Base-by-base conservation (phyloP, 2,113 vertebrate species). In the Tachuris rubrigastra region DNA sequence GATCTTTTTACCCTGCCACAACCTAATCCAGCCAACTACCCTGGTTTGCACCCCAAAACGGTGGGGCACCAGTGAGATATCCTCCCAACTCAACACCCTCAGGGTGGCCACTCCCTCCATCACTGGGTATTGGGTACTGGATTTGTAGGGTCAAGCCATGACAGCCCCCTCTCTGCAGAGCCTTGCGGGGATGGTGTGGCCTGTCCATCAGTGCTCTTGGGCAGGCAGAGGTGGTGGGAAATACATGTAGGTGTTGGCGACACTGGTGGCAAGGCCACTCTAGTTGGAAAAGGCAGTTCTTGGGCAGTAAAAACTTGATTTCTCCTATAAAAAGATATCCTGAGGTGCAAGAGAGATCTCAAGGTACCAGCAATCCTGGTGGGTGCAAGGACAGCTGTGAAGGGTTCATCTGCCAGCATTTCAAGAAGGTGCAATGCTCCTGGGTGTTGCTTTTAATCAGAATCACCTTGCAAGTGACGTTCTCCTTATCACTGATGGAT, bases 41-140 rank as follows among this genome's bases (percentile, higher is more conserved):
- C 46, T 59, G 58, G 3, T 53, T 53, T 89, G 42, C 62, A 59
- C 10, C 39, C 33, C 75, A 35, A 93, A 81, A n/a, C 8, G 4
- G 4, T 28, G 37, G 19, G 7, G 30, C 3, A 73, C 5, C 37
- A 37, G 23, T 39, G 42, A 39, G 10, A 25, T 50, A 8, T 30
- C 22, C 14, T 74, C 46, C 37, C 3, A 1, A 15, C 12, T 78
- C 3, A 2, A 27, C 10, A 33, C 8, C 14, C 18, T 46, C 0
- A 0, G 14, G 13, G 18, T 23, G 10, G 8, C 9, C 1, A 1
- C 13, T 47, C 18, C 19, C 31, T 52, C 10, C 11, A 0, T 69
- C 22, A 13, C 19, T 66, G 17, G 7, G 3, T 71, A 8, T 44
- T 37, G 31, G 16, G 31, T 41, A 8, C 12, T 21, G 4, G 46